Evolutionary conservation across 2,113 vertebrate species (phyloP), one percentile per base, ranked within the genome.

Genomic region (Harpagus bidentatus): DNA sequence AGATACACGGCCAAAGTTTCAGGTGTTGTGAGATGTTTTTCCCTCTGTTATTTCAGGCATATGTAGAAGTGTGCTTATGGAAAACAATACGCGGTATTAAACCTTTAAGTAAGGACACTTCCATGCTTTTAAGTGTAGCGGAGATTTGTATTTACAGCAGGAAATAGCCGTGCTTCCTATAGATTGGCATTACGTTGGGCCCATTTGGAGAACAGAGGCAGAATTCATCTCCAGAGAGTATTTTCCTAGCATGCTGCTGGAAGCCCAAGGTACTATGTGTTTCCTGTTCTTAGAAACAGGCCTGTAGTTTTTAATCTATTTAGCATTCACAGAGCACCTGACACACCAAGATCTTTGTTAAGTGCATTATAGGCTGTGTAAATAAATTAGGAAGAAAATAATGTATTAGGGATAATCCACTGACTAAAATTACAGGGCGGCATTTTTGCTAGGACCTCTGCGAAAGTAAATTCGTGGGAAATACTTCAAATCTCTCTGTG

Each of bases 311-410:
- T 85, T 77, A 82, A 93, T 88, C 58, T 85, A 22, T 80, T 95
- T 80, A 82, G 15, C 56, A 79, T 82, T 93, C 81, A 81, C 23
- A 77, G 76, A 66, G 58, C 58, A 85, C 56, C 53, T 85, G 20
- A n/a, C 48, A 65, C 14, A 16, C 29, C 48, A 76, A 89, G 62
- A 80, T 91, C 73, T 89, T 82, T 86, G 14, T 84, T 82, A 85
- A 91, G 74, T 93, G n/a, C 74, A 77, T 87, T 95, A 79, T 36
- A 73, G 53, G 4, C 36, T 79, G 16, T 80, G 14, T 86, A 95
- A 95, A 72, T 80, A 91, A 88, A 90, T 89, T 77, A 90, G 66
- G 69, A 76, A 69, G 43, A 91, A 95, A 91, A 78, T 48, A 72
- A 67, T 50, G 1, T 76, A 50, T 91, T 50, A 50, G 22, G 55